Base-by-base conservation (phyloP, 2,113 vertebrate genomes). In the Egretta garzetta region DNA sequence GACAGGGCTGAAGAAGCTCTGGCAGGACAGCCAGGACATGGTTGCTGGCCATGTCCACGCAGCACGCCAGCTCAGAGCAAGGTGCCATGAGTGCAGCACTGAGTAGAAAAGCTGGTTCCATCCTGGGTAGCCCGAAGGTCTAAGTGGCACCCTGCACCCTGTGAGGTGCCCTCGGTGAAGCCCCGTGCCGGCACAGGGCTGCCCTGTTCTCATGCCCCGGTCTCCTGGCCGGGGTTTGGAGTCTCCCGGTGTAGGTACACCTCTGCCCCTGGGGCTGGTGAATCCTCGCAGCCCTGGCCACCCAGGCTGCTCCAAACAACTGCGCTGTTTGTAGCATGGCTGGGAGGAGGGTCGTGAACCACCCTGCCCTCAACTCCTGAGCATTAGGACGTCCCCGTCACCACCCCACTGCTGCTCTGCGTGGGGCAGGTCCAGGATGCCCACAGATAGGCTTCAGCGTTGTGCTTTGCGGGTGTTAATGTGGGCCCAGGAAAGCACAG, bases 161-260 rank as follows among this genome's bases (percentile, higher is more conserved):
- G 50, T 2, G 6, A 32, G 18, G 73, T 6, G 22, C 52, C 41
- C 3, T 0, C 2, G 2, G 37, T 24, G 26, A 35, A 35, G 37
- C 2, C 1, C 56, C 1, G 1, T 23, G 30, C 58, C 0, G 5
- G 33, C 39, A 20, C 18, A 1, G 0, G 1, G 47, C 37, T 35
- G 68, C 47, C 58, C 16, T 12, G 14, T 23, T 35, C 58, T 55
- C 27, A 6, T 33, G 8, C 39, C 1, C 2, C 16, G 8, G 58
- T 16, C 52, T 32, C 35, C 62, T 76, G 4, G 5, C 45, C 21
- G 35, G n/a, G 28, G 23, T 14, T 67, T 9, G 2, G 41, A 23
- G 41, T 39, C 3, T 2, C 21, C 49, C 4, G 33, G 39, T 14
- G 28, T 10, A 45, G 82, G n/a, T 23, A 15, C 3, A 4, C 3